phyloP scores from a whole-genome alignment of 2,888 invertebrate genomes.

The Philereme vetulata region DNA sequence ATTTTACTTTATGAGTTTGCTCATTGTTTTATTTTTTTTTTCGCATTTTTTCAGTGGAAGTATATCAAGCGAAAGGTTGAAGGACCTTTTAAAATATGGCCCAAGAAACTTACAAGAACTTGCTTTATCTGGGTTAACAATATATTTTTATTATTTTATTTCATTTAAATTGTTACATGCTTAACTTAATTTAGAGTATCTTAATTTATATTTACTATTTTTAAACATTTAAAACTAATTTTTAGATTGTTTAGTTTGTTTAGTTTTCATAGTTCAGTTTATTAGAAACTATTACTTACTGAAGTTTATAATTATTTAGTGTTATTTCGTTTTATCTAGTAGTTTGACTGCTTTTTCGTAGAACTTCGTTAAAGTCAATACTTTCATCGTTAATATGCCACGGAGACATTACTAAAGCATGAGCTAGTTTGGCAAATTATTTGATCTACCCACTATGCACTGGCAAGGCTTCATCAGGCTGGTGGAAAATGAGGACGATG shows the following conservation, averaged over 20 bases:
- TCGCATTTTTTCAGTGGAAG: constrained; percentile 17
- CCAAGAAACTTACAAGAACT: constrained; percentile 57
- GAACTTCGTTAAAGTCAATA: not conserved
- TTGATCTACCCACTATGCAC: constrained; percentile 14
- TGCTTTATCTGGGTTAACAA: constrained; percentile 57
- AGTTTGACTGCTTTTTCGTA: not conserved
- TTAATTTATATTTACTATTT: too few species aligned
- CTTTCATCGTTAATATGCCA: too few species aligned
- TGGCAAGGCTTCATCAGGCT: constrained; percentile 18
- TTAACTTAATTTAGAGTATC: too few species aligned
- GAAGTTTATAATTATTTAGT: too few species aligned
- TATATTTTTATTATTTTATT: constrained; percentile 17
- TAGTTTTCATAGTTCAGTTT: too few species aligned
- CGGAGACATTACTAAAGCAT: not conserved
- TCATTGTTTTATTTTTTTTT: constrained; percentile 1
- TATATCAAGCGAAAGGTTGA: constrained; percentile 56
- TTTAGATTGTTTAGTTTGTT: too few species aligned
- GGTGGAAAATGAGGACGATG: constrained; percentile 16
- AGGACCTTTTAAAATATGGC: constrained; percentile 52
- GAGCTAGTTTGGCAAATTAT: constrained; percentile 15
- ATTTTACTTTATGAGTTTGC: too few species aligned
- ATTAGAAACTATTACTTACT: too few species aligned
- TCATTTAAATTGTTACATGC: too few species aligned
- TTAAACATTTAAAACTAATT: too few species aligned
- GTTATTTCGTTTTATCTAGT: too few species aligned